phyloP scores from a whole-genome alignment of 2,888 invertebrate species.

The Troides helena region DNA sequence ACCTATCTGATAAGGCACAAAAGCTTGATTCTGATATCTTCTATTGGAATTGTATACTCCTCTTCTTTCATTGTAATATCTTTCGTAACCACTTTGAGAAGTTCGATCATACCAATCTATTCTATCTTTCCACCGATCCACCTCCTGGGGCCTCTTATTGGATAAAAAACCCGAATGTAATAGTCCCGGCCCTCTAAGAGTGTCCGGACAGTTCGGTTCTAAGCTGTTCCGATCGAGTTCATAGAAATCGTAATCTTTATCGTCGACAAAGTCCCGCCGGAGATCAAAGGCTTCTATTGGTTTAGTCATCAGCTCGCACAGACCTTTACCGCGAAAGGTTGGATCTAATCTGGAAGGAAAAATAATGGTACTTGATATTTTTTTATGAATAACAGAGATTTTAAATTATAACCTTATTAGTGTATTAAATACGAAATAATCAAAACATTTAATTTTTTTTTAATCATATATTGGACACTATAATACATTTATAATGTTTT shows the following conservation, averaged over 20 bases:
- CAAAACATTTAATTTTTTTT: no score
- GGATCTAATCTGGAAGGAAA: constrained; percentile 81
- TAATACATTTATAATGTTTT: background rate
- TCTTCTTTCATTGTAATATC: constrained; percentile 48
- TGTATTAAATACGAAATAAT: no score
- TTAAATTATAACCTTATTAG: no score
- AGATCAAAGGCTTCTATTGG: constrained; percentile 86
- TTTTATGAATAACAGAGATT: no score
- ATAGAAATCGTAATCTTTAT: constrained; percentile 89
- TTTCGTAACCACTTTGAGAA: constrained; percentile 42
- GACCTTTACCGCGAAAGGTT: constrained; percentile 85
- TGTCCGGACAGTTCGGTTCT: constrained; percentile 80
- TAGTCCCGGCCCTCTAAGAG: constrained; percentile 61
- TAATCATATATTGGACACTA: no score
- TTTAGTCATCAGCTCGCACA: constrained; percentile 87
- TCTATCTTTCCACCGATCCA: constrained; percentile 49
- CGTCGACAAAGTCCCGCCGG: constrained; percentile 80
- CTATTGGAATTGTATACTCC: constrained; percentile 41
- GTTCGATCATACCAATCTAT: constrained; percentile 47
- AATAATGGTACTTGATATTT: background rate
- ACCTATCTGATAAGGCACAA: constrained; percentile 80
- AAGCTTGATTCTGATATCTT: constrained; percentile 61
- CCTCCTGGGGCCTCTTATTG: constrained; percentile 53
- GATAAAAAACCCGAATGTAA: constrained; percentile 71
- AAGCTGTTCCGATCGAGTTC: constrained; percentile 86